Percentiles rank a stretch among this genome's conserved stretches.
phyloP scores from a whole-genome alignment of 2,797 vertebrate genomes.

The Pipistrellus pipistrellus region DNA sequence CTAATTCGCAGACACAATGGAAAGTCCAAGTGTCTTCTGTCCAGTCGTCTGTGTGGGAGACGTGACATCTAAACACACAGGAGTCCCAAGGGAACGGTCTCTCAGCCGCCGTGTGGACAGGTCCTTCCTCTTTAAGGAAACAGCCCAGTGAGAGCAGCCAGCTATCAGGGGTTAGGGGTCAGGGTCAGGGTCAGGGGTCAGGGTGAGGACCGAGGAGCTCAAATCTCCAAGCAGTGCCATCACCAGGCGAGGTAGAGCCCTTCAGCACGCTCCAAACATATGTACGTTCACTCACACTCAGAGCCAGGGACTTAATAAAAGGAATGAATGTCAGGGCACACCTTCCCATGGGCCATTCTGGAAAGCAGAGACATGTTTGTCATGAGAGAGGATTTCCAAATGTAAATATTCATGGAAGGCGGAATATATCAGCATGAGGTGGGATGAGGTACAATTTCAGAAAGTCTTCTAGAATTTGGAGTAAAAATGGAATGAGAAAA shows the following conservation, averaged over 20 bases:
- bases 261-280: neutral
- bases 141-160: no score
- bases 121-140: neutral
- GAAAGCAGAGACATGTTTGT: neutral
- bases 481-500: neutral
- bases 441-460: neutral
- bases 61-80: neutral
- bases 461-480: neutral
- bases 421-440: neutral
- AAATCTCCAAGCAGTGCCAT: no score
- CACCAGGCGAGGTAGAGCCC: neutral
- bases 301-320: neutral
- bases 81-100: neutral
- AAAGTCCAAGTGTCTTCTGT: neutral
- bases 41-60: neutral
- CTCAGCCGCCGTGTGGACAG: neutral
- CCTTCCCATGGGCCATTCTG: no score
- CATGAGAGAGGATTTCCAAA: neutral
- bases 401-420: neutral
- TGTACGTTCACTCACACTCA: neutral
- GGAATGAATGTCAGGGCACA: neutral
- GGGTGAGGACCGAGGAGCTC: neutral
- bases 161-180: neutral
- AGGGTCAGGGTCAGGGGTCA: no score
- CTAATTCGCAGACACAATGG: neutral